Evolutionary conservation across 2,797 vertebrate species (phyloP).

Genomic region (Fringilla coelebs): DNA sequence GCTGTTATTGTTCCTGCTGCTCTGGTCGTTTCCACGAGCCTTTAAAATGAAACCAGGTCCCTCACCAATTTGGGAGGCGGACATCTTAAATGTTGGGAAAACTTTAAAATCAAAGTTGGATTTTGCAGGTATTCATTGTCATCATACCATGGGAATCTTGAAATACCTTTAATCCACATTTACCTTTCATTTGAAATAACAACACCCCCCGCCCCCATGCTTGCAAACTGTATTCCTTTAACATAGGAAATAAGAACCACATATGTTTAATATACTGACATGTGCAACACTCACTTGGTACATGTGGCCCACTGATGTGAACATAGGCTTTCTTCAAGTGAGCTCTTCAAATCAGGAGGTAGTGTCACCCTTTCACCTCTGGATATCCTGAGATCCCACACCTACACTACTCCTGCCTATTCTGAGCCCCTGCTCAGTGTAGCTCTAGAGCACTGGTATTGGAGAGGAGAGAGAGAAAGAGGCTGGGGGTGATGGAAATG

Average conservation of each 20-base stretch:
- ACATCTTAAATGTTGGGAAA: not conserved
- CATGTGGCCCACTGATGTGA: conserved; percentile 60
- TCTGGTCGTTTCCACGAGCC: conserved; percentile 11
- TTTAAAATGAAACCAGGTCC: conserved; percentile 2
- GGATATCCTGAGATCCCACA: not conserved
- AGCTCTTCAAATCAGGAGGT: conserved; percentile 19
- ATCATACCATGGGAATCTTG: not conserved
- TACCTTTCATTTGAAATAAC: not conserved
- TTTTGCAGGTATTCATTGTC: not conserved
- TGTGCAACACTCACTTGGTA: conserved; percentile 30
- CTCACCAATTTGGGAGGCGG: not conserved
- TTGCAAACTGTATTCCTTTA: conserved; percentile 26
- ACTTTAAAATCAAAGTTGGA: not conserved
- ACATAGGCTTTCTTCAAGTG: conserved; percentile 19
- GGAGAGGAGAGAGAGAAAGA: not conserved
- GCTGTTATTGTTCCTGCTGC: conserved; percentile 48
- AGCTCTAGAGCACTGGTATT: not conserved
- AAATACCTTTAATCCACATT: not conserved
- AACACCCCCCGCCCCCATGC: not conserved
- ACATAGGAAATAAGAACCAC: conserved; percentile 50
- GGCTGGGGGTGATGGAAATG: not conserved
- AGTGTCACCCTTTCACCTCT: conserved; percentile 23
- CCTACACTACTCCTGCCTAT: not conserved
- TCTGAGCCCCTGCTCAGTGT: not conserved
- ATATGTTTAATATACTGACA: conserved; percentile 55